Evolutionary conservation across 2,113 vertebrate genomes (phyloP).

Genomic region (Maccullochella peelii): DNA sequence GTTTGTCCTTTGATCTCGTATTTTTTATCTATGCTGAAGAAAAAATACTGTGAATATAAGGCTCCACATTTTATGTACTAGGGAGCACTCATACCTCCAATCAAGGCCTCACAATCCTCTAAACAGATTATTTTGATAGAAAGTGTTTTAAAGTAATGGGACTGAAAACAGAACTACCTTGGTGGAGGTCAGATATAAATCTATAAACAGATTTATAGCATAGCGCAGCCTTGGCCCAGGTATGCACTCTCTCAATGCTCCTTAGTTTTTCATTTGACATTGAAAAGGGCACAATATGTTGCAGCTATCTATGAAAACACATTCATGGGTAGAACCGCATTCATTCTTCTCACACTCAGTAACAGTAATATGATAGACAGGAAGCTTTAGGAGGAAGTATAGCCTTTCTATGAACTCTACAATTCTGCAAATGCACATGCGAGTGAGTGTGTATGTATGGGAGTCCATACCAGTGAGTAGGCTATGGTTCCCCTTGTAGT

Average conservation of each 20-base stretch:
- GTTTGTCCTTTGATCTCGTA: background rate
- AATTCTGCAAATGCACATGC: background rate
- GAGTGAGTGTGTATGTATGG: background rate
- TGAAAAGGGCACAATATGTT: background rate
- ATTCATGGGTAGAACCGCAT: background rate
- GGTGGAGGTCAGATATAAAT: background rate
- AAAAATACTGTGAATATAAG: background rate
- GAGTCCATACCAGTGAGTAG: background rate
- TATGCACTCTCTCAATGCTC: background rate
- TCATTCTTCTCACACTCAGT: background rate
- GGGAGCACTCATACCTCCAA: background rate
- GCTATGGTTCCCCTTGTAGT: background rate
- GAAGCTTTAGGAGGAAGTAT: background rate
- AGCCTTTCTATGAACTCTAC: background rate
- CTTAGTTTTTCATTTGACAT: background rate
- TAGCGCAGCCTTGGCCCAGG: background rate
- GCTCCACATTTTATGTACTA: background rate
- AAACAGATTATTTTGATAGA: background rate
- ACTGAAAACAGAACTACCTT: background rate
- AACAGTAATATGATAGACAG: background rate
- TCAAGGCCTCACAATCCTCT: background rate
- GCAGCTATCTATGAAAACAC: background rate
- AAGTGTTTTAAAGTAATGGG: background rate
- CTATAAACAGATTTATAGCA: no score
- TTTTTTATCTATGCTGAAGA: background rate